Percentiles rank a stretch among this genome's conserved stretches.
Conservation (phyloP, 2,113 vertebrate genomes). For the Corvus cornix region DNA sequence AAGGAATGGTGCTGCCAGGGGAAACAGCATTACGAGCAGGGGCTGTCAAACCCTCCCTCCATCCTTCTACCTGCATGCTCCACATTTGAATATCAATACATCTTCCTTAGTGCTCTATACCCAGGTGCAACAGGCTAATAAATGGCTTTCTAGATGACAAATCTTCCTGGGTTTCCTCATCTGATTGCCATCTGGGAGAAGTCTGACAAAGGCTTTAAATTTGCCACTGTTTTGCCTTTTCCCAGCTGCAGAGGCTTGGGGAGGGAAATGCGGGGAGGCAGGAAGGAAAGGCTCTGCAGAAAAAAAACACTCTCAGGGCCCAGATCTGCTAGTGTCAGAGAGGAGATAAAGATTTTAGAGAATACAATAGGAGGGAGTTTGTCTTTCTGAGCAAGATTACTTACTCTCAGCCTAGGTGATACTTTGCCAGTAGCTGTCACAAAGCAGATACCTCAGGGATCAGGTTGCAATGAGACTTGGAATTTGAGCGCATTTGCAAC, state of each 20-base stretch:
- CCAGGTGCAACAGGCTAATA: slow-evolving; percentile 23
- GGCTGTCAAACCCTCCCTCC: neutral
- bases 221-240: slow-evolving; percentile 11
- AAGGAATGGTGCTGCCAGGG: neutral
- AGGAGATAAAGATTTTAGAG: neutral
- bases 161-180: slow-evolving; percentile 13
- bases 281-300: neutral
- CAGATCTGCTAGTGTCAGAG: neutral
- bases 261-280: neutral
- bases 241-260: slow-evolving; percentile 2
- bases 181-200: slow-evolving; percentile 56
- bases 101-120: neutral
- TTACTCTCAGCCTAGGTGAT: neutral
- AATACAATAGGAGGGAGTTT: neutral
- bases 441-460: neutral
- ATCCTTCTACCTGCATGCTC: neutral
- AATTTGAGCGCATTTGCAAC: neutral
- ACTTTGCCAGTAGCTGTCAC: neutral
- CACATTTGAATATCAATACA: neutral
- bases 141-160: neutral
- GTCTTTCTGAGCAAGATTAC: neutral
- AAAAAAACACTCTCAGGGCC: neutral
- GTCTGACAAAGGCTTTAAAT: slow-evolving; percentile 61
- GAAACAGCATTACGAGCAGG: neutral
- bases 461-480: neutral